These are phyloP conservation scores for Agrotis exclamationis DNA, from an alignment of 2,888 invertebrate species.

Conservation along the genomic window DNA sequence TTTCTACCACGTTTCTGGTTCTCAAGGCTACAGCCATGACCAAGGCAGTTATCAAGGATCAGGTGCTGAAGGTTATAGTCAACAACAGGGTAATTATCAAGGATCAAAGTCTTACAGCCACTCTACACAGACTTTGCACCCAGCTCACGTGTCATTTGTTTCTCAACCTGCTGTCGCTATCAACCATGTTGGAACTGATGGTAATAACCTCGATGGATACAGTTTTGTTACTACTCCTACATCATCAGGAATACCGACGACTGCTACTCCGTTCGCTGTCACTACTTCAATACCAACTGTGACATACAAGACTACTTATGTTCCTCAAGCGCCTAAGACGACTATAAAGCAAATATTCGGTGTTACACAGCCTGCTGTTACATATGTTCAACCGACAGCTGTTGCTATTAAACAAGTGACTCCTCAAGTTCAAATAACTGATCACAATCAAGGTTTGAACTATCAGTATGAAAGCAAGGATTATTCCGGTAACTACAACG, in stretches of 20 bases:
- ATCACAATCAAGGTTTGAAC: slow-evolving; percentile 78
- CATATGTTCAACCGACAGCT: slow-evolving; percentile 83
- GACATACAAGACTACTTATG: slow-evolving; percentile 82
- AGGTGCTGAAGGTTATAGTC: slow-evolving; percentile 67
- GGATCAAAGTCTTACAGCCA: slow-evolving; percentile 67
- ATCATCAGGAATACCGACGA: slow-evolving; percentile 85
- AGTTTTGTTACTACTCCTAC: slow-evolving; percentile 84
- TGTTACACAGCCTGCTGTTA: slow-evolving; percentile 84
- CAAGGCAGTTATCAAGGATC: slow-evolving; percentile 52
- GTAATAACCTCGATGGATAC: slow-evolving; percentile 81
- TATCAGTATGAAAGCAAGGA: slow-evolving; percentile 74
- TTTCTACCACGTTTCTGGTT: slow-evolving; percentile 69
- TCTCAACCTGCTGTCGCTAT: slow-evolving; percentile 84
- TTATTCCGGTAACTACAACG: slow-evolving; percentile 59
- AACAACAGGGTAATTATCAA: slow-evolving; percentile 46
- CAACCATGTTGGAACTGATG: slow-evolving; percentile 82
- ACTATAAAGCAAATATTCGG: slow-evolving; percentile 87
- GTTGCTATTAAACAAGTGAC: slow-evolving; percentile 77
- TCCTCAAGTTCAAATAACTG: slow-evolving; percentile 76
- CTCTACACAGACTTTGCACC: slow-evolving; percentile 71
- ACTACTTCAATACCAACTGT: slow-evolving; percentile 81
- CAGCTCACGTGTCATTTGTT: slow-evolving; percentile 77
- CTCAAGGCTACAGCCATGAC: slow-evolving; percentile 63
- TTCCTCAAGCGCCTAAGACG: slow-evolving; percentile 83
- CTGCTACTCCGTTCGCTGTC: slow-evolving; percentile 83